phyloP scores from a whole-genome alignment of 2,888 invertebrate genomes.

The Drosophila subsilvestris region DNA sequence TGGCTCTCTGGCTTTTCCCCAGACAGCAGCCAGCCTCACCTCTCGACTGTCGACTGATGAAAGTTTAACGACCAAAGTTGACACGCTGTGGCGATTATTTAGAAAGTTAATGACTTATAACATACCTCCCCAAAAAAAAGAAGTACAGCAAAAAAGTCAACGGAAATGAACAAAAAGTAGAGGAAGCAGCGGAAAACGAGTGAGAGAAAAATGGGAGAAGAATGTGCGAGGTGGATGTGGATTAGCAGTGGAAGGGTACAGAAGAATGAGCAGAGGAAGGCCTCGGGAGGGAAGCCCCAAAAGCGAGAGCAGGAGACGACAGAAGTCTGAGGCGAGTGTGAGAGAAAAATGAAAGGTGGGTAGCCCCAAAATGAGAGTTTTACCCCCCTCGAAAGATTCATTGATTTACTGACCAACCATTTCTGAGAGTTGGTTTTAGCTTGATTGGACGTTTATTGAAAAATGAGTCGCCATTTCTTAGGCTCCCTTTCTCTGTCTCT shows the following conservation, averaged over 20 bases:
- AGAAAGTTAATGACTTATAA: constrained; percentile 81
- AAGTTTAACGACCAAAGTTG: constrained; percentile 80
- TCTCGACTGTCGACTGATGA: constrained; percentile 65
- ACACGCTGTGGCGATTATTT: constrained; percentile 80
- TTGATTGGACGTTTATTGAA: constrained; percentile 51
- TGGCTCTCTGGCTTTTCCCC: constrained; percentile 33
- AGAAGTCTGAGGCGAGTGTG: not conserved
- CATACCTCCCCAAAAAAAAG: constrained; percentile 47
- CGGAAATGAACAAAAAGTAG: constrained; percentile 11
- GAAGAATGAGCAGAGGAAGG: not conserved
- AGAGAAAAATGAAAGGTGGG: not conserved
- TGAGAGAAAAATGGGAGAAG: not conserved
- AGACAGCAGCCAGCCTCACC: constrained; percentile 33
- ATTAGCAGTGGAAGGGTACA: not conserved
- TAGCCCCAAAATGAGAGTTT: not conserved
- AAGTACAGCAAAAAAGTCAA: constrained; percentile 36
- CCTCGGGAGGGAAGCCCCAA: not conserved
- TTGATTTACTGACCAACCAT: constrained; percentile 42
- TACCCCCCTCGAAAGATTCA: constrained; percentile 15
- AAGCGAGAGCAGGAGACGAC: not conserved
- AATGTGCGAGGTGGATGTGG: not conserved
- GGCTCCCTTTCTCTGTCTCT: constrained; percentile 5
- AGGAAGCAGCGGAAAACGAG: constrained; percentile 1
- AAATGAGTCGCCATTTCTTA: constrained; percentile 47
- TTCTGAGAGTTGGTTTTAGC: constrained; percentile 45